Evolutionary conservation across 2,113 vertebrate species (phyloP), one percentile per base, ranked within the genome.

Genomic region (Pagrus major): DNA sequence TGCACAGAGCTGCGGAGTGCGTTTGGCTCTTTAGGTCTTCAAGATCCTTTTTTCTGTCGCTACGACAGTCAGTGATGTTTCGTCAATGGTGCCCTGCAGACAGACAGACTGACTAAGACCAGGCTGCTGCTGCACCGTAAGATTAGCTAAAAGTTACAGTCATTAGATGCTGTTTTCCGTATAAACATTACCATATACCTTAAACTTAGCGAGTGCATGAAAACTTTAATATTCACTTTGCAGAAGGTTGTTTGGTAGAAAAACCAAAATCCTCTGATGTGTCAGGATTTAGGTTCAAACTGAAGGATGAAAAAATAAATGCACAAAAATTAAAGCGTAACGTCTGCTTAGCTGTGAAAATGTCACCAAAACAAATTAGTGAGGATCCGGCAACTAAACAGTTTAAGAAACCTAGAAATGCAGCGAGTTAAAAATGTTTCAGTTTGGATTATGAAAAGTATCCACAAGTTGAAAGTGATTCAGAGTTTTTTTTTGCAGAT

Each of bases 351-450:
- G 31, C 59, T 37, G 37, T 31, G 47, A 54, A 75, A 63, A 52
- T 72, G 37, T 54, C 64, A 69, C 42, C 46, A 14, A 47, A 79
- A 56, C n/a, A 83, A 68, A 71, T 71, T 20, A 47, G 71, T 69
- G 15, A 71, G 41, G 37, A 71, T 56, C 27, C 56, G 67, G 25
- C 55, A 11, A 67, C 16, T 6, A 20, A 54, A n/a, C 46, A 60
- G 10, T 61, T 47, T 47, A 4, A 64, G 58, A 25, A 64, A 75
- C 55, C 2, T 15, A 29, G 21, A 66, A 68, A 47, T n/a, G 12
- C 29, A 8, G n/a, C 6, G 16, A 37, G 21, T 4, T 35, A 44
- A 46, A 65, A n/a, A n/a, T n/a, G n/a, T n/a, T n/a, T 20, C 31
- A 51, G 16, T 1, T 33, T 12, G 23, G 51, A 39, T 37, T 59